Evolutionary conservation across 2,797 vertebrate genomes (phyloP).

Genomic region (Cryptoblepharus egeriae): DNA sequence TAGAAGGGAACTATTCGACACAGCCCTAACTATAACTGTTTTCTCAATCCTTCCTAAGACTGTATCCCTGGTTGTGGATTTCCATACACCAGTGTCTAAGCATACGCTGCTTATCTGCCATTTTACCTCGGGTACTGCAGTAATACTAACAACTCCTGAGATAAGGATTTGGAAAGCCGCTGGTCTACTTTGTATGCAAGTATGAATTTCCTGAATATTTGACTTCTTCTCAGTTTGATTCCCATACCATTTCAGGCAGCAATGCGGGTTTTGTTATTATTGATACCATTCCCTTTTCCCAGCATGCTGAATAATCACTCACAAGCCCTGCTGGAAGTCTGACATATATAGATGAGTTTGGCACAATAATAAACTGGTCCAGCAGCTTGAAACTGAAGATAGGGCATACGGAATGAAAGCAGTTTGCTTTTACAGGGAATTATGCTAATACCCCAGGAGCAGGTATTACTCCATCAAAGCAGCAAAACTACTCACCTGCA

Average conservation of each 20-base stretch:
- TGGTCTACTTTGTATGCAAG: fast-evolving
- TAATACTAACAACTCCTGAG: neutral
- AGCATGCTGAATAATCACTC: neutral
- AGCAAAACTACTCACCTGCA: neutral
- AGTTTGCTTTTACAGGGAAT: constrained; percentile 14
- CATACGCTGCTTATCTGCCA: constrained; percentile 11
- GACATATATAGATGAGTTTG: constrained; percentile 36
- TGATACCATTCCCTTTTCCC: neutral
- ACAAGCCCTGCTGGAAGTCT: constrained; percentile 9
- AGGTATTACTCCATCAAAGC: too few relatives aligned
- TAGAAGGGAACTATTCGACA: neutral
- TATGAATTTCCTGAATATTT: neutral
- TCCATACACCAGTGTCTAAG: neutral
- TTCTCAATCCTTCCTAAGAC: constrained; percentile 6
- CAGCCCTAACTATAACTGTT: neutral
- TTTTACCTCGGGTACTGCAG: neutral
- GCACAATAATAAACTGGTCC: neutral
- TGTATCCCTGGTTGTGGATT: neutral
- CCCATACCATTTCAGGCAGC: constrained; percentile 1
- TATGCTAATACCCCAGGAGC: neutral
- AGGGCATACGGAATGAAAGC: neutral
- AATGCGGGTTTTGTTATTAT: neutral
- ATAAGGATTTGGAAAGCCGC: neutral
- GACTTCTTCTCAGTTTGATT: neutral
- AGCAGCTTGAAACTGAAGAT: constrained; percentile 37